A percentile compares a stretch with the other conserved stretches of the same genome.
These are phyloP conservation scores for Hyles euphorbiae DNA, from an alignment of 1,140 invertebrate species.

Conservation along the genomic window DNA sequence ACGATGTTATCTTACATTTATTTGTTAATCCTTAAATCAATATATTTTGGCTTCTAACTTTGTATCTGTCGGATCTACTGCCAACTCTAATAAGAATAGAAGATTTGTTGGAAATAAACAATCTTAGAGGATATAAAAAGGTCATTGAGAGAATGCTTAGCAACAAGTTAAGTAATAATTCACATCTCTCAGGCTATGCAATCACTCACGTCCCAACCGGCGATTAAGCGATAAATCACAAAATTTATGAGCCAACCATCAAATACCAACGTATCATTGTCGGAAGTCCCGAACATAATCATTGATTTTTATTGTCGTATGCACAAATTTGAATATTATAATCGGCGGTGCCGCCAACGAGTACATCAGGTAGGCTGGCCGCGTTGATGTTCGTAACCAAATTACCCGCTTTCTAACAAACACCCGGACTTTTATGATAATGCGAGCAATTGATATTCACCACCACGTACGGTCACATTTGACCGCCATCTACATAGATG, in stretches of 20 bases:
- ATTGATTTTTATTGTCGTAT: conserved; percentile 52
- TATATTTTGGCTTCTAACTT: too few species aligned
- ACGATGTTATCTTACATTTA: too few species aligned
- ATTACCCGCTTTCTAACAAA: conserved; percentile 72
- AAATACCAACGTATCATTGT: conserved; percentile 19
- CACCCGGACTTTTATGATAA: conserved; percentile 70
- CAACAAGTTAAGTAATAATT: too few species aligned
- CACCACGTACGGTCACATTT: conserved; percentile 58
- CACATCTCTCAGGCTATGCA: too few species aligned
- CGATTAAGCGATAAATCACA: conserved; percentile 1
- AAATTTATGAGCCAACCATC: neutral
- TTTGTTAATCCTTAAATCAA: too few species aligned
- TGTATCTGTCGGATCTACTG: too few species aligned
- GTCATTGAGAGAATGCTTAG: too few species aligned
- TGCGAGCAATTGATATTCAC: conserved; percentile 63
- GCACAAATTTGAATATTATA: conserved; percentile 48
- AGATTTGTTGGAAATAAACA: too few species aligned
- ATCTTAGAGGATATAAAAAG: too few species aligned
- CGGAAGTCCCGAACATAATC: conserved; percentile 56
- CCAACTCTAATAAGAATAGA: too few species aligned
- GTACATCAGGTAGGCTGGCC: conserved; percentile 44
- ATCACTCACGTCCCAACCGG: too few species aligned
- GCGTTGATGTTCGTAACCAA: conserved; percentile 62
- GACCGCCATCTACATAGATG: conserved; percentile 66
- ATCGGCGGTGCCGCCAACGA: conserved; percentile 38